These are phyloP conservation scores for Dinoponera quadriceps DNA, from an alignment of 1,140 invertebrate species.

Conservation along the genomic window DNA sequence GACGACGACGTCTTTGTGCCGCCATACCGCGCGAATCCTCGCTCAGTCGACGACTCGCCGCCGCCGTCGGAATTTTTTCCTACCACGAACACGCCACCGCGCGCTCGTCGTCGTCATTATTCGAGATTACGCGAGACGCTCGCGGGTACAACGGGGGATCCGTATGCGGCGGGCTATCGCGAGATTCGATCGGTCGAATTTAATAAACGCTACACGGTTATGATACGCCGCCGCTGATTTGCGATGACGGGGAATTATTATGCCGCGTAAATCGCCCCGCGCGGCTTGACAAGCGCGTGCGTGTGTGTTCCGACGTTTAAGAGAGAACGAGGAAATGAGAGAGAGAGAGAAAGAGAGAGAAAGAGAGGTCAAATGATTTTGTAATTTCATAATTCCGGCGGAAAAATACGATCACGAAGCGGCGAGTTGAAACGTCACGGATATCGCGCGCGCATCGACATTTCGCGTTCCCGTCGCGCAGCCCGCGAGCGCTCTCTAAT, in stretches of 20 bases:
- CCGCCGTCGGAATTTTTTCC: slow-evolving; percentile 15
- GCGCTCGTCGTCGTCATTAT: slow-evolving; percentile 15
- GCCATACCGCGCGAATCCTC: slow-evolving; percentile 16
- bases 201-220: slow-evolving; percentile 52
- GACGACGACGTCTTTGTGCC: slow-evolving; percentile 19
- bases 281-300: background rate
- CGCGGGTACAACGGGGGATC: background rate
- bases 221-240: slow-evolving; percentile 43
- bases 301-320: background rate
- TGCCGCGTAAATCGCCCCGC: slow-evolving; percentile 38
- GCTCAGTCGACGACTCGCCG: slow-evolving; percentile 15
- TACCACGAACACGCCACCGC: slow-evolving; percentile 25
- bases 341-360: too few relatives aligned
- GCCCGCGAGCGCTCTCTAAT: background rate
- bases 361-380: too few relatives aligned
- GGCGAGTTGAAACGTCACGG: too few relatives aligned
- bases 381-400: too few relatives aligned
- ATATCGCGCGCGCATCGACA: too few relatives aligned
- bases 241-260: slow-evolving; percentile 51
- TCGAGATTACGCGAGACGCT: slow-evolving; percentile 9
- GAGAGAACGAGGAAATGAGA: too few relatives aligned
- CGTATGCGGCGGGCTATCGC: slow-evolving; percentile 18
- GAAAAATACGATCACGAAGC: too few relatives aligned
- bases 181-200: slow-evolving; percentile 38
- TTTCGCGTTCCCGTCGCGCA: too few relatives aligned